Evolutionary conservation across 2,113 vertebrate species (phyloP), one percentile per base, ranked within the genome.

Genomic region (Sphaerodactylus townsendi): DNA sequence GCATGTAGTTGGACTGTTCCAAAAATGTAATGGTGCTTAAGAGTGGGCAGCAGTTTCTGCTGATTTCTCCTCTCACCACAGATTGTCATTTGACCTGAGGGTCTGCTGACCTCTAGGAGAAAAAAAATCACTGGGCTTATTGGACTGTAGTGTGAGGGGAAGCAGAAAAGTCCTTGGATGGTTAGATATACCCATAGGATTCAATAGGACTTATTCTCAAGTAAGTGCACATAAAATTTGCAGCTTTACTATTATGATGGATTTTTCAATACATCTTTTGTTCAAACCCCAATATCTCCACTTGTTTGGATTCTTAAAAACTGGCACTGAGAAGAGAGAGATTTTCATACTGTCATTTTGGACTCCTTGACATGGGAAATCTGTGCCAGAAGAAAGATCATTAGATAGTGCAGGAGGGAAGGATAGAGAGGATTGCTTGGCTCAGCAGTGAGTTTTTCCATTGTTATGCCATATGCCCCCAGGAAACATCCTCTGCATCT

Each of bases 351-450:
- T 0, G 88, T 89, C 87, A 86, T 86, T 85, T 85, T 13, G 81
- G 79, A 77, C 85, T 96, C 94, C 93, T 95, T 48, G 77, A 96
- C 96, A 95, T 95, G 97, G 96, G 95, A 96, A 95, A 95, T 94
- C 94, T 91, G 91, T 91, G 94, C 96, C 96, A 85, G 96, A 96
- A 97, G 91, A 95, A 95, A n/a, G 94, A 93, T 95, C 94, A 88
- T 92, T 92, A 93, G 95, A 95, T 95, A 96, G 96, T 96, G 94
- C 93, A 25, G 95, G 92, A 89, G 92, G 91, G 93, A n/a, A 21
- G n/a, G 64, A 2, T 23, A 30, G 13, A 6, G 25, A 5, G n/a
- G 28, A 76, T 83, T 84, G 95, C 94, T 91, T 91, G 93, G 94
- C 95, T 92, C 90, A 86, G 92, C 77, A 82, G 62, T 90, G 83